Conservation (phyloP, 2,888 invertebrate species). For the Embidobia sp. region DNA sequence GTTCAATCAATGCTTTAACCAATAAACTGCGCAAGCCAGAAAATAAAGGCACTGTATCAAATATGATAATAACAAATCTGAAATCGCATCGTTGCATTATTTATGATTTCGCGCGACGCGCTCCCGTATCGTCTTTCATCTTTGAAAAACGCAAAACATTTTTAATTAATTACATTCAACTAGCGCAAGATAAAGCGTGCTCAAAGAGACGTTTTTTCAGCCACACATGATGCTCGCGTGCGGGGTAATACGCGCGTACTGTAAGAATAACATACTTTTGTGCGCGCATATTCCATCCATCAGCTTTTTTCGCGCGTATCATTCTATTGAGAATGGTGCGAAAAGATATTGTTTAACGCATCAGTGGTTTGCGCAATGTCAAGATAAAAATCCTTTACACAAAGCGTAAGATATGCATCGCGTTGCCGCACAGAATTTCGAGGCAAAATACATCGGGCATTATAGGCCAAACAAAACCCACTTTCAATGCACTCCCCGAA, state of each 20-base stretch:
- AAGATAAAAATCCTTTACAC: slow-evolving; percentile 60
- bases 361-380: slow-evolving; percentile 46
- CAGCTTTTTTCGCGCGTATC: slow-evolving; percentile 43
- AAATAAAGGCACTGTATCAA: too few species aligned
- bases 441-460: slow-evolving; percentile 39
- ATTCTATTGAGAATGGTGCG: slow-evolving; percentile 56
- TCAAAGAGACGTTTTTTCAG: slow-evolving; percentile 43
- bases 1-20: too few species aligned
- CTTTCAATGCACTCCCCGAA: slow-evolving; percentile 34
- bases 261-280: slow-evolving; percentile 51
- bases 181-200: slow-evolving; percentile 43
- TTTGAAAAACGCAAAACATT: slow-evolving; percentile 36
- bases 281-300: slow-evolving; percentile 45
- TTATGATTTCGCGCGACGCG: neutral
- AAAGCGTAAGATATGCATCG: slow-evolving; percentile 56
- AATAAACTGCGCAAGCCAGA: too few species aligned
- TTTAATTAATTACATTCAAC: slow-evolving; percentile 51
- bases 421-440: slow-evolving; percentile 29
- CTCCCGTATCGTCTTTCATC: too few species aligned
- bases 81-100: slow-evolving; percentile 1
- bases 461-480: slow-evolving; percentile 34
- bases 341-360: slow-evolving; percentile 59
- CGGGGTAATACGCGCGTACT: slow-evolving; percentile 33
- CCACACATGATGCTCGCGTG: slow-evolving; percentile 26
- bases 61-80: neutral